Conservation (phyloP, 2,797 vertebrate genomes). For the Sparidentex hasta region DNA sequence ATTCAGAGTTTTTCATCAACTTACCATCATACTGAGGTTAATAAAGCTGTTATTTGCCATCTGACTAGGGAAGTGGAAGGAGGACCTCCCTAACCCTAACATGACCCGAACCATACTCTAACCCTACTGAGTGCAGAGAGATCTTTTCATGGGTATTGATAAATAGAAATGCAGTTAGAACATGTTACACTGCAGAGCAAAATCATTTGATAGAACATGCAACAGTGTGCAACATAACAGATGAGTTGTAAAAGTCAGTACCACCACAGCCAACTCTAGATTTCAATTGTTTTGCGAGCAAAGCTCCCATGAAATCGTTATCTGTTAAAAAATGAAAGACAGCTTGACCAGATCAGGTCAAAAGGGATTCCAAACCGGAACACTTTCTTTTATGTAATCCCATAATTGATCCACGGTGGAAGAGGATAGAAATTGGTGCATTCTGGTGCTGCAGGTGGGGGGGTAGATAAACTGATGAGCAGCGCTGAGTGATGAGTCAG, state of each 20-base stretch:
- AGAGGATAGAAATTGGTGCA: not conserved
- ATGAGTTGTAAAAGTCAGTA: too few species aligned
- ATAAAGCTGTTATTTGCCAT: not conserved
- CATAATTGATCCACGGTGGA: not conserved
- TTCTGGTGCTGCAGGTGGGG: not conserved
- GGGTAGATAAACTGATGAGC: constrained; percentile 6
- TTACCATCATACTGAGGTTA: not conserved
- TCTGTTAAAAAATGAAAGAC: not conserved
- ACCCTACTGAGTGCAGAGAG: not conserved
- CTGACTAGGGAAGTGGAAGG: not conserved
- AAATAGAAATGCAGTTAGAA: not conserved
- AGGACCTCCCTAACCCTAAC: not conserved
- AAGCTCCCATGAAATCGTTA: not conserved
- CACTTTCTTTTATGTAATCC: not conserved
- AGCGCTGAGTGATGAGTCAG: constrained; percentile 5
- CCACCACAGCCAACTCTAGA: not conserved
- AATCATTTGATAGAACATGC: not conserved
- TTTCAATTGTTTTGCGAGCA: not conserved
- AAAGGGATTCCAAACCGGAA: not conserved
- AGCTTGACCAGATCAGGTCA: not conserved
- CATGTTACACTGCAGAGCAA: not conserved
- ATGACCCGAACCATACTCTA: too few species aligned
- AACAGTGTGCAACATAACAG: not conserved
- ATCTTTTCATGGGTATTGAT: not conserved
- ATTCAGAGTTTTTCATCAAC: not conserved